Evolutionary conservation across 2,888 invertebrate genomes (phyloP).

Genomic region (Argynnis bischoffii): DNA sequence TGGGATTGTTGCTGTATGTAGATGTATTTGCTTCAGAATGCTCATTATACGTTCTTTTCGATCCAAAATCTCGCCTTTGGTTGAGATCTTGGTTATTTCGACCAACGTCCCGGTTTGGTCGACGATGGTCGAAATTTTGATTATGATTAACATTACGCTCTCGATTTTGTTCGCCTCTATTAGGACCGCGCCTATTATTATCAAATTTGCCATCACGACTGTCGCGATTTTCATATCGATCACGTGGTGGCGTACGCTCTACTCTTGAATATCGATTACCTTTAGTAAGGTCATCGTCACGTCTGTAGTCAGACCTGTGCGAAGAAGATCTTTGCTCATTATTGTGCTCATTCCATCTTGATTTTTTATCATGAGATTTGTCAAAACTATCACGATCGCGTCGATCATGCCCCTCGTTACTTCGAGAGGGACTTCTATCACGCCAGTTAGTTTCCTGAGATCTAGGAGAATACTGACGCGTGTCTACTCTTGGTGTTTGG

Average conservation of each 20-base stretch:
- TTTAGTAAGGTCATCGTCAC: slow-evolving; percentile 1
- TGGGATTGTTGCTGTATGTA: slow-evolving; percentile 25
- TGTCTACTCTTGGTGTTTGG: neutral
- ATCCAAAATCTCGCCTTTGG: neutral
- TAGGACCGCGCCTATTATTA: neutral
- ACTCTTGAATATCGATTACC: neutral
- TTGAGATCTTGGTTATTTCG: neutral
- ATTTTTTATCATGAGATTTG: neutral
- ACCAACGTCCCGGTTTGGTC: neutral
- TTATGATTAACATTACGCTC: neutral
- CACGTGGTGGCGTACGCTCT: slow-evolving; percentile 21
- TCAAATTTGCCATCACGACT: neutral
- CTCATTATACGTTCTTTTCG: slow-evolving; percentile 15
- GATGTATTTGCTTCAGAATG: neutral
- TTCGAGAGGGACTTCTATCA: neutral
- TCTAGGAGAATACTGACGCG: neutral
- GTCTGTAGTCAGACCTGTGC: neutral
- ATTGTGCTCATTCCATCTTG: neutral
- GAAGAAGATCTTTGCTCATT: neutral
- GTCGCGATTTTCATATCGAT: slow-evolving; percentile 3
- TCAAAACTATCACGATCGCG: neutral
- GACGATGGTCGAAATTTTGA: slow-evolving; percentile 1
- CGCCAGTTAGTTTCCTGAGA: slow-evolving; percentile 2
- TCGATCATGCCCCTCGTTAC: neutral
- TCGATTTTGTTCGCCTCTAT: slow-evolving; percentile 1